These are phyloP conservation scores for Scaptomyza cyrtandrae DNA, from an alignment of 2,888 invertebrate species.

Conservation along the genomic window DNA sequence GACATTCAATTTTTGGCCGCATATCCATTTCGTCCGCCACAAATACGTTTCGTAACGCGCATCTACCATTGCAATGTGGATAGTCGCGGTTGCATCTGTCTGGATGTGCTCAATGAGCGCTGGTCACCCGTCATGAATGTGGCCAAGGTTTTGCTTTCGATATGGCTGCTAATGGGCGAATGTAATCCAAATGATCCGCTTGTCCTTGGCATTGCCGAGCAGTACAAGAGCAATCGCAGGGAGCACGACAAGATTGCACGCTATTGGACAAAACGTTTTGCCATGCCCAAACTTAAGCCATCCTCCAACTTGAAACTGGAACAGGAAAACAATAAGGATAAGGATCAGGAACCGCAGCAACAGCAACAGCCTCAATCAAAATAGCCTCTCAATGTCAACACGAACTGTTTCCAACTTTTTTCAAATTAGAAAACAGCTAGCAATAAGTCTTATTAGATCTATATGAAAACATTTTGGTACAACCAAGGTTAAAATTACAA, in stretches of 20 bases:
- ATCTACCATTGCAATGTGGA: constrained; percentile 75
- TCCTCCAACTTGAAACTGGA: background rate
- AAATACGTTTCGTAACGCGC: constrained; percentile 61
- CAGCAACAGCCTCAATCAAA: no score
- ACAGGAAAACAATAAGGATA: background rate
- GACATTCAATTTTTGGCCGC: constrained; percentile 60
- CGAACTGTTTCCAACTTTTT: background rate
- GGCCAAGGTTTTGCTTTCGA: constrained; percentile 61
- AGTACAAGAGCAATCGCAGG: constrained; percentile 61
- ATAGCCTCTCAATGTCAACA: background rate
- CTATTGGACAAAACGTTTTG: constrained; percentile 66
- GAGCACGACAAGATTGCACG: constrained; percentile 70
- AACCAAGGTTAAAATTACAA: no score
- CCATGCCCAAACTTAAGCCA: constrained; percentile 41
- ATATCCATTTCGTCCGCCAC: constrained; percentile 68
- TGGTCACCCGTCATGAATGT: constrained; percentile 72
- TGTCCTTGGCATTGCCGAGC: constrained; percentile 63
- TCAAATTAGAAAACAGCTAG: no score
- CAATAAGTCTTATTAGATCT: no score
- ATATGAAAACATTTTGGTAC: no score
- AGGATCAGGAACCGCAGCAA: background rate
- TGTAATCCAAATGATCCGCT: constrained; percentile 72
- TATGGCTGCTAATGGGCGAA: constrained; percentile 65
- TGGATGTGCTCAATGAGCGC: constrained; percentile 67
- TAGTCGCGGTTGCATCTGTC: constrained; percentile 64